Evolutionary conservation across 2,888 invertebrate genomes (phyloP), one percentile per base, ranked within the genome.

Genomic region (Parasteatoda lunata): DNA sequence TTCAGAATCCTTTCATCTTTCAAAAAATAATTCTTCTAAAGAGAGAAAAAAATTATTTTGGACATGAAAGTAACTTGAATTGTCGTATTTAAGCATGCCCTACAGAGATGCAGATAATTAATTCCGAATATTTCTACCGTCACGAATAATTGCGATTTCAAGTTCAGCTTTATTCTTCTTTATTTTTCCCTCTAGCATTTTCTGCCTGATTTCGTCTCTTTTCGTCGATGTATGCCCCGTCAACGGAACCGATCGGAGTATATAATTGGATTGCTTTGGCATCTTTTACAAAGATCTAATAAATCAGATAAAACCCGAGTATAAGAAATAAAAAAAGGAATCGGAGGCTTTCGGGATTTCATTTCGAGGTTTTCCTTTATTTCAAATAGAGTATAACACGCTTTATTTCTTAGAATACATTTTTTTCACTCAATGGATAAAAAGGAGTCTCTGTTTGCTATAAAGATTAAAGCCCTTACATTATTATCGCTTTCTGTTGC

Each of bases 201-300:
- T 84, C 52, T 72, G 65, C 49, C 68, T 83, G 77, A 59, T 83
- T 76, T 78, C 64, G 72, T 66, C 54, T 59, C 13, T 66, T 77
- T 73, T 77, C 54, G 71, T 45, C 65, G 72, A 69, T 48, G 72
- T 77, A 54, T 84, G 47, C 68, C 13, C 84, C 69, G 75, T 84
- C 78, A 78, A 79, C 64, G 64, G 78, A 79, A 69, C 78, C 59
- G 84, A 79, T 72, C 70, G 71, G 51, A 84, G 83, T 84, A 77
- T 75, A 79, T 84, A 84, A 84, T 84, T 84, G 84, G 84, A 84
- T 84, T 84, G 78, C 66, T 13, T 15, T 51, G 75, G 84, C 78
- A 84, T 84, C 84, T 75, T 79, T 75, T 84, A 84, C 79, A 75
- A 51, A 84, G 84, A 84, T 84, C 75, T 84, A 79, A 84, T 84